A percentile compares a stretch with the other conserved stretches of the same genome.
These are phyloP conservation scores for Agelaius tricolor DNA, from an alignment of 2,113 vertebrate genomes.

Conservation along the genomic window DNA sequence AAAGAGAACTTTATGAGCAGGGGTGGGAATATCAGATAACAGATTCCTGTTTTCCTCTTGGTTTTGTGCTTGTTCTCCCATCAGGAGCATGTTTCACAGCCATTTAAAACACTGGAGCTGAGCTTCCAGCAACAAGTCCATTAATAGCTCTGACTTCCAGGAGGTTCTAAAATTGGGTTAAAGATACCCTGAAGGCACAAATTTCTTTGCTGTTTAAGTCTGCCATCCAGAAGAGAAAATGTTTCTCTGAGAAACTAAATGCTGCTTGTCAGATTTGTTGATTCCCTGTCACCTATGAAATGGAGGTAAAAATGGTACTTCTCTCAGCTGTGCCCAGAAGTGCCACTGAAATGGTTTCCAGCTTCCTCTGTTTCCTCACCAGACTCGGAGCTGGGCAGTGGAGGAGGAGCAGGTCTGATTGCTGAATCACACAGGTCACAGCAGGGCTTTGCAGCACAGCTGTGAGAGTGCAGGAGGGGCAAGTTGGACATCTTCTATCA, in stretches of 20 bases:
- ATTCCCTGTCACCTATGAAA: background rate
- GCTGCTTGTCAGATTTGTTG: background rate
- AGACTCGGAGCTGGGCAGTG: fast-evolving
- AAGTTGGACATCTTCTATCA: fast-evolving
- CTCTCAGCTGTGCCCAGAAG: background rate
- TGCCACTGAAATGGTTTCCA: background rate
- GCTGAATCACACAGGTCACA: background rate
- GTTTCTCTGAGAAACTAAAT: background rate
- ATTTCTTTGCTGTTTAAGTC: background rate
- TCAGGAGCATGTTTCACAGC: background rate
- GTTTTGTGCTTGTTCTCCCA: background rate
- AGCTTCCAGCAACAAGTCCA: conserved; percentile 36
- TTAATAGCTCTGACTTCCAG: conserved; percentile 1
- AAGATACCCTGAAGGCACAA: conserved; percentile 5
- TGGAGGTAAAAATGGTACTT: background rate
- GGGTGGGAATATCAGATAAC: background rate
- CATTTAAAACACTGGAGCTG: background rate
- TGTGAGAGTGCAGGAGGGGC: background rate
- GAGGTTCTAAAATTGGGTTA: conserved; percentile 25
- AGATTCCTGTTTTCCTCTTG: background rate
- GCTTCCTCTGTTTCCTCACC: background rate
- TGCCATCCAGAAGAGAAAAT: background rate
- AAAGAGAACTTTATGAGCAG: background rate
- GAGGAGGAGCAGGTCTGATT: background rate
- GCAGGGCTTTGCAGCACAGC: background rate